Base-by-base conservation (phyloP, 2,113 vertebrate species). In the Peromyscus leucopus region DNA sequence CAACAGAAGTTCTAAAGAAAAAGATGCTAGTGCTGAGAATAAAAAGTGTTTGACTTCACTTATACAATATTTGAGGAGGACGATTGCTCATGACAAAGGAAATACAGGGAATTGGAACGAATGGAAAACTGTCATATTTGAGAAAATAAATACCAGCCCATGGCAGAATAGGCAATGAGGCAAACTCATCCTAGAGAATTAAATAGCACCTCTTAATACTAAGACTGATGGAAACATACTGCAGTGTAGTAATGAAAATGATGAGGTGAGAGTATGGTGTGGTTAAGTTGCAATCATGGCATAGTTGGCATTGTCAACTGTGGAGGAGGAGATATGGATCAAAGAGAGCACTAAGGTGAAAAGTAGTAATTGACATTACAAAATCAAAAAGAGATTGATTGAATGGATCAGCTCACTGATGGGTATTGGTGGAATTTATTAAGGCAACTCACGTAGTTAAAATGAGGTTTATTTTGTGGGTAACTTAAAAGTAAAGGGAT, bases 331-430 rank as follows among this genome's bases (percentile, higher is more conserved):
- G 13, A 9, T 21, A 6, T 15, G 12, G 13, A 1, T 63, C 3
- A 17, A n/a, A 13, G 12, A 11, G 59, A 55, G 26, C 46, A 79
- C 48, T n/a, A 59, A 80, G 15, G 36, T 15, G 26, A 36, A 7
- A 65, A 51, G 2, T 16, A 65, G 39, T 16, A 46, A 57, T 26
- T 5, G 5, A 63, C 10, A 31, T 8, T 39, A 48, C 13, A 61
- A 26, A 59, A 74, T 39, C 42, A 85, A 57, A 57, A 72, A 67
- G 13, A 57, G 19, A 55, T 57, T 55, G 10, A 88, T 57, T 69
- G 61, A n/a, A 36, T 1, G 2, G 46, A 22, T 6, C 17, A 28
- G 12, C 2, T 75, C 0, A 0, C 8, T 55, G 33, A 48, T 89
- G 69, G 26, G 42, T 48, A 48, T 48, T 48, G 48, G 48, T 48